A percentile compares a stretch with the other conserved stretches of the same genome.
Conservation (phyloP, 2,113 vertebrate genomes). For the Oryzias celebensis region DNA sequence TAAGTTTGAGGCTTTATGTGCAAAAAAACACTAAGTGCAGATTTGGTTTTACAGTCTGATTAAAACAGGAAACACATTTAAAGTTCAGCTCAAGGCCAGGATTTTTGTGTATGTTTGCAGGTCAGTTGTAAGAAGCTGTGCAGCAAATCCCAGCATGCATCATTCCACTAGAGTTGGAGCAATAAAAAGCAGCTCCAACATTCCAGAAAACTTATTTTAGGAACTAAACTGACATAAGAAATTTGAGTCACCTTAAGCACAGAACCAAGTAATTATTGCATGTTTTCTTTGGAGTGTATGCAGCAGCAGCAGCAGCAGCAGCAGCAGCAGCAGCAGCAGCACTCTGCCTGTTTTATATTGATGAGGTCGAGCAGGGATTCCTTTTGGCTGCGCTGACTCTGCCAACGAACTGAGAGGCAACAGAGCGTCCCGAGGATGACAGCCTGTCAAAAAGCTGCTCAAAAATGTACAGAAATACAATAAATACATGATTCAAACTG, state of each 20-base stretch:
- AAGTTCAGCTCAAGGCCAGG: not conserved
- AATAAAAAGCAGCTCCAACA: constrained; percentile 11
- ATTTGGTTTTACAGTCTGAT: constrained; percentile 12
- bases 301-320: not conserved
- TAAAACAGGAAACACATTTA: not conserved
- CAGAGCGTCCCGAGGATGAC: no score
- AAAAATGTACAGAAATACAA: no score
- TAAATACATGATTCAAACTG: no score
- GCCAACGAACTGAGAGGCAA: no score
- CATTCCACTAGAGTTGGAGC: constrained; percentile 16
- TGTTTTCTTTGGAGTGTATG: constrained; percentile 6
- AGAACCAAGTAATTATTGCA: constrained; percentile 12
- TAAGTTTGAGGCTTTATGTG: constrained; percentile 12
- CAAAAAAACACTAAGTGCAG: constrained; percentile 1
- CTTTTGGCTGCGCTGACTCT: constrained; percentile 36
- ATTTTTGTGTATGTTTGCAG: constrained; percentile 1
- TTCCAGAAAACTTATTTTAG: no score
- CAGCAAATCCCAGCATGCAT: constrained; percentile 1
- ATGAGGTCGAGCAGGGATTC: constrained; percentile 57
- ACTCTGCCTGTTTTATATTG: constrained; percentile 29
- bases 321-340: not conserved
- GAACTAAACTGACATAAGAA: no score
- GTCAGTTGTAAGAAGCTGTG: constrained; percentile 6
- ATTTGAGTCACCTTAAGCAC: constrained; percentile 22
- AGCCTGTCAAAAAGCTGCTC: no score